Percentiles rank a stretch among this genome's conserved stretches.
Conservation (phyloP, 1,140 invertebrate genomes). For the Chironomus striatipennis region DNA sequence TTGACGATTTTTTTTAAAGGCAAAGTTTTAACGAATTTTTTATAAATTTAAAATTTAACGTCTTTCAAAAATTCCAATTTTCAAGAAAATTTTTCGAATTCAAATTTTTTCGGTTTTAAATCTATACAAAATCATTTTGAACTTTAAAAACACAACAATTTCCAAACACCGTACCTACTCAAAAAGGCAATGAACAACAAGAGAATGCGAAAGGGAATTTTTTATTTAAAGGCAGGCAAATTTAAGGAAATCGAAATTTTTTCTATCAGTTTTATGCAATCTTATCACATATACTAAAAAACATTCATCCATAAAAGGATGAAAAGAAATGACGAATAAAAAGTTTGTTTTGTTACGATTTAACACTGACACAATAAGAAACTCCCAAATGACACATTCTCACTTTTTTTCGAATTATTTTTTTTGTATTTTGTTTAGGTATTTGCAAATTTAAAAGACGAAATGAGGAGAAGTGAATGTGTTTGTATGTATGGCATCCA, state of each 20-base stretch:
- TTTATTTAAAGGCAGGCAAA: neutral
- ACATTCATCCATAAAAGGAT: neutral
- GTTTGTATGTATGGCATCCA: too few relatives aligned
- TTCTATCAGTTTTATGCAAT: constrained; percentile 4
- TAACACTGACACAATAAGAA: constrained; percentile 9
- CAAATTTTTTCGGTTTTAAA: too few relatives aligned
- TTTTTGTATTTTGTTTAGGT: neutral
- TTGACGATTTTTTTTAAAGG: too few relatives aligned
- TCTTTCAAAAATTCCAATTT: too few relatives aligned
- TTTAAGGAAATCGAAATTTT: neutral
- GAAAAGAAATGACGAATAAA: too few relatives aligned
- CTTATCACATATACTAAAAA: neutral
- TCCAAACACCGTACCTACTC: too few relatives aligned
- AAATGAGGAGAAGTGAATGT: neutral
- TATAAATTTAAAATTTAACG: too few relatives aligned
- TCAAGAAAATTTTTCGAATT: too few relatives aligned
- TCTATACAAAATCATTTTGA: too few relatives aligned
- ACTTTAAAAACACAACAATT: too few relatives aligned
- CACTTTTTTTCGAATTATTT: neutral
- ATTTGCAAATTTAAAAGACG: neutral
- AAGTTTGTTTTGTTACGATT: neutral
- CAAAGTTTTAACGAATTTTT: too few relatives aligned
- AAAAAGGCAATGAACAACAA: neutral
- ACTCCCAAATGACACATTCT: constrained; percentile 19
- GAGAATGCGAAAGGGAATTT: neutral